Percentiles rank a stretch among this genome's conserved stretches.
phyloP scores from a whole-genome alignment of 1,140 invertebrate genomes.

The Drosophila lowei region DNA sequence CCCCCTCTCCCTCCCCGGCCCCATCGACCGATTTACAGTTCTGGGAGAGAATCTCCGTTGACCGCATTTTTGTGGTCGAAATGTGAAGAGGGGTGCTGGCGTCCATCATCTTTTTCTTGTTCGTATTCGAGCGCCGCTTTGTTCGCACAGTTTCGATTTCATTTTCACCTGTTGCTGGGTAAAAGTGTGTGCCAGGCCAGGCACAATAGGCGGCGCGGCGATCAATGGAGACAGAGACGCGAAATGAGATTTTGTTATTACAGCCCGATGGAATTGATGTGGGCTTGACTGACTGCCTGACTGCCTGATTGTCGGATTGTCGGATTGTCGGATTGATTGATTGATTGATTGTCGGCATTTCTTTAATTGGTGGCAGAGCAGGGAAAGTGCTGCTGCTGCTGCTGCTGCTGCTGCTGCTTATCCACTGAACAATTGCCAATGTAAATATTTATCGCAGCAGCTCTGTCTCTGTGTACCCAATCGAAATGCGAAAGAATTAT shows the following conservation, averaged over 20 bases:
- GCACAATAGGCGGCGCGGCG: no score
- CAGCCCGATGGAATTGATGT: slow-evolving; percentile 33
- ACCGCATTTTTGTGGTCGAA: slow-evolving; percentile 75
- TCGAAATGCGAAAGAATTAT: neutral
- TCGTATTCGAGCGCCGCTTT: slow-evolving; percentile 19
- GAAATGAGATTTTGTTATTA: slow-evolving; percentile 24
- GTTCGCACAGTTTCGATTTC: slow-evolving; percentile 67
- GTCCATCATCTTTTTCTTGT: neutral
- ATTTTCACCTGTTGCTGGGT: slow-evolving; percentile 72
- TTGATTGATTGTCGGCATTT: slow-evolving; percentile 48
- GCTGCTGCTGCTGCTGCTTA: slow-evolving; percentile 2
- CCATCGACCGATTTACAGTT: slow-evolving; percentile 63
- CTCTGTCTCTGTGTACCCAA: no score
- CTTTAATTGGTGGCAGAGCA: slow-evolving; percentile 39
- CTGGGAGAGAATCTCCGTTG: slow-evolving; percentile 62
- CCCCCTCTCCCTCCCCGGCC: neutral
- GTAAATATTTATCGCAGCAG: slow-evolving; percentile 33
- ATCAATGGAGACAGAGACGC: slow-evolving; percentile 27
- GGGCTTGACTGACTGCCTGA: slow-evolving; percentile 17
- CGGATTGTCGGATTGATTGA: slow-evolving; percentile 20
- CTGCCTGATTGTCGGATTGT: slow-evolving; percentile 6
- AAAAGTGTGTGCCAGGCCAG: slow-evolving; percentile 56
- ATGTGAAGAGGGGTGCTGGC: slow-evolving; percentile 10
- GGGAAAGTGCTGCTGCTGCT: slow-evolving; percentile 22
- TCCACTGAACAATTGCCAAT: slow-evolving; percentile 23